Base-by-base conservation (phyloP, 2,113 vertebrate species). In the Reinhardtius hippoglossoides region DNA sequence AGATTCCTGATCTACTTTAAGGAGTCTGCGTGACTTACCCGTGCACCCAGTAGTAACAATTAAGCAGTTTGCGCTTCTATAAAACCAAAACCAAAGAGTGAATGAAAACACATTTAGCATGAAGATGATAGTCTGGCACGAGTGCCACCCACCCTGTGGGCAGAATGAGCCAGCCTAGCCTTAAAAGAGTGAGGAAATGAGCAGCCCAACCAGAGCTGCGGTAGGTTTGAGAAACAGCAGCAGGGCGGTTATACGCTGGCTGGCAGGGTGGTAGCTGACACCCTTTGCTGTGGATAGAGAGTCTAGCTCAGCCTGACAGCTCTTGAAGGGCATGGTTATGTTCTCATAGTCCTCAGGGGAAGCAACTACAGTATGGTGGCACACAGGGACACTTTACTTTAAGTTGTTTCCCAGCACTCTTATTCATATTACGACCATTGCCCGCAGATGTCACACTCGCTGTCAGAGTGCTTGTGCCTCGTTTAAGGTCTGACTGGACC, bases 41-140 rank as follows among this genome's bases (percentile, higher is more conserved):
- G 37, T 67, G n/a, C 69, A 40, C 46, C 67, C 62, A 52, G 52
- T 63, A 68, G 56, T 73, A 71, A 89, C 86, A 81, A 69, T 40
- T 0, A 82, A 85, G 76, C 46, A 42, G 78, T 76, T 80, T 88
- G 83, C 1, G 48, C 72, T 83, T 81, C 40, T 16, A 63, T 73
- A 79, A 82, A 89, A 86, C 61, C n/a, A 70, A 89, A 87, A 66
- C 67, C 55, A 48, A 72, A 62, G 79, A 78, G 76, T 65, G 77
- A 90, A 93, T 84, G 61, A 90, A 91, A 92, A 86, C 82, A 74
- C 76, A 87, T 88, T 85, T 81, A 78, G 67, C 78, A 24, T 85
- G 56, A 85, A 87, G 86, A 90, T 82, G 81, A 83, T 69, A 82
- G 76, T 55, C 81, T 88, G 86, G 82, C 82, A 86, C 80, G 63